These are phyloP conservation scores for Gorsachius magnificus DNA, from an alignment of 2,797 vertebrate species.

Conservation along the genomic window DNA sequence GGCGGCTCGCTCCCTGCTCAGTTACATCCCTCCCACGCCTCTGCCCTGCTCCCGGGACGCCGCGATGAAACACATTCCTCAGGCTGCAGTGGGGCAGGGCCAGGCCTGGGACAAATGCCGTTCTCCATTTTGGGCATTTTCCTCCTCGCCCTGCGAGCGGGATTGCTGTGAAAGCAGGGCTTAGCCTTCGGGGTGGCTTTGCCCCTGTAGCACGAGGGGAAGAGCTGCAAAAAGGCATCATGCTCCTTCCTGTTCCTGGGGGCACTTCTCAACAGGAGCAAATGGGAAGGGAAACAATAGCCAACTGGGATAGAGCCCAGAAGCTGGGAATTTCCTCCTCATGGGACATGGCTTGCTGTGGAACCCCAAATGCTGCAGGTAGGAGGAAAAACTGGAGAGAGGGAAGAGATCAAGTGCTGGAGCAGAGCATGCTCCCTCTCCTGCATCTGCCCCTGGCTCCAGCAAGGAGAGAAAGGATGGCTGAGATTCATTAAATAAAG, in stretches of 20 bases:
- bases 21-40: not conserved
- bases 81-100: not conserved
- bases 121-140: not conserved
- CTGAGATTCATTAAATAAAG: slow-evolving; percentile 55
- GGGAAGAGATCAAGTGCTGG: not conserved
- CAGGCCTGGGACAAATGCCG: not conserved
- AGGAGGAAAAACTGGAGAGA: not conserved
- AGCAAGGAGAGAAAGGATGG: slow-evolving; percentile 33
- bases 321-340: not conserved
- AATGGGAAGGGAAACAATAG: not conserved
- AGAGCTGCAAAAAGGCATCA: not conserved
- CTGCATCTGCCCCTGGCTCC: slow-evolving; percentile 29
- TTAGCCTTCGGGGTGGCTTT: not conserved
- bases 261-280: not conserved
- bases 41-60: accelerated
- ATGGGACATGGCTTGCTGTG: not conserved
- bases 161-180: not conserved
- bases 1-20: not conserved
- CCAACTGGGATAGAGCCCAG: not conserved
- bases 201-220: accelerated
- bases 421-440: not conserved
- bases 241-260: accelerated
- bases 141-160: accelerated
- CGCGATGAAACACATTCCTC: not conserved
- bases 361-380: not conserved